phyloP scores from a whole-genome alignment of 2,888 invertebrate species.

The Cosmorhoe ocellata region DNA sequence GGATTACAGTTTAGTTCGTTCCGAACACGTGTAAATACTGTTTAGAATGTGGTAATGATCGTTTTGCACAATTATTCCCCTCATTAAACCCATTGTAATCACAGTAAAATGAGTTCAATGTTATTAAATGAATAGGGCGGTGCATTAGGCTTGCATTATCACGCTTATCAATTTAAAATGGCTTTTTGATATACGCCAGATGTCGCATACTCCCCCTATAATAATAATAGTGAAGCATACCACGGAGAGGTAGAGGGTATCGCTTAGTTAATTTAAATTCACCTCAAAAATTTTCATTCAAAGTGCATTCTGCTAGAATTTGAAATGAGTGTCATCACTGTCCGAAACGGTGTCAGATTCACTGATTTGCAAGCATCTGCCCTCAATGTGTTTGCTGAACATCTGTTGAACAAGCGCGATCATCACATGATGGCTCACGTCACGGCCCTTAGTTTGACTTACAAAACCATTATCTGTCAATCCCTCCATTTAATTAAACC shows the following conservation, averaged over 20 bases:
- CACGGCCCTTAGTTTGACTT: constrained; percentile 60
- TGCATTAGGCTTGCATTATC: constrained; percentile 70
- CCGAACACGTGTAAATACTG: constrained; percentile 58
- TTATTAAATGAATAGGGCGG: constrained; percentile 71
- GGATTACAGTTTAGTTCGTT: constrained; percentile 52
- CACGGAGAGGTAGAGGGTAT: constrained; percentile 5
- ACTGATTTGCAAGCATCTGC: constrained; percentile 65
- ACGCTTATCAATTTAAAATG: constrained; percentile 72
- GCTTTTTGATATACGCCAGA: constrained; percentile 72
- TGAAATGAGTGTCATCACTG: constrained; percentile 49
- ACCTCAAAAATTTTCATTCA: constrained; percentile 23
- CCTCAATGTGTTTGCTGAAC: constrained; percentile 59
- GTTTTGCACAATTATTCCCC: constrained; percentile 51
- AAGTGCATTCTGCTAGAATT: constrained; percentile 37
- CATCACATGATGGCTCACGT: constrained; percentile 33
- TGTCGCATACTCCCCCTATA: constrained; percentile 55
- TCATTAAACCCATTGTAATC: constrained; percentile 57
- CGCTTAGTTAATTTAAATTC: constrained; percentile 5
- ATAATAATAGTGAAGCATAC: constrained; percentile 22
- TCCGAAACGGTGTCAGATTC: constrained; percentile 48
- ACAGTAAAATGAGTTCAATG: constrained; percentile 65
- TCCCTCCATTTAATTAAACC: constrained; percentile 71
- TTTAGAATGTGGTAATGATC: constrained; percentile 46
- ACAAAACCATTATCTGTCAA: constrained; percentile 57
- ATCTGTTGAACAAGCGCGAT: constrained; percentile 61